Evolutionary conservation across 2,888 invertebrate genomes (phyloP).

Genomic region (Parelbella ahira): DNA sequence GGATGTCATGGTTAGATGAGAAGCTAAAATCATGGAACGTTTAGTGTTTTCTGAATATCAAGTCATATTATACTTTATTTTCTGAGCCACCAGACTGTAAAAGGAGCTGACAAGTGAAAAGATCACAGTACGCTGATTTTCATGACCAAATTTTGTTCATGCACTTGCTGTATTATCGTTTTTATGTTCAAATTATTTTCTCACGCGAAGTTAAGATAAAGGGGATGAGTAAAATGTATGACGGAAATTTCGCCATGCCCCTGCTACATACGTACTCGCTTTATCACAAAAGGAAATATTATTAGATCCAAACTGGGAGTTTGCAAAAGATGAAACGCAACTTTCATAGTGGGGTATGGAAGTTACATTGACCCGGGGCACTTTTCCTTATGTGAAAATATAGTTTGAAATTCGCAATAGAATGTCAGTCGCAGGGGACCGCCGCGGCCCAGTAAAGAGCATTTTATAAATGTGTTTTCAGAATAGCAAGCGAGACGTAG

Average conservation of each 20-base stretch:
- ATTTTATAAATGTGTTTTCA: slow-evolving; percentile 78
- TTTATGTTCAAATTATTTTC: too few species aligned
- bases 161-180: neutral
- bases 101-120: slow-evolving; percentile 17
- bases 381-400: slow-evolving; percentile 64
- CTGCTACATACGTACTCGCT: neutral
- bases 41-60: slow-evolving; percentile 7
- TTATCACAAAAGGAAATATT: slow-evolving; percentile 10
- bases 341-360: slow-evolving; percentile 48
- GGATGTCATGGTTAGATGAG: slow-evolving; percentile 1
- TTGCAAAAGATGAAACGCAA: slow-evolving; percentile 39
- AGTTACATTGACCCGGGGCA: slow-evolving; percentile 61
- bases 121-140: slow-evolving; percentile 9
- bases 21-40: slow-evolving; percentile 9
- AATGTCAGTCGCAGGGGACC: slow-evolving; percentile 72
- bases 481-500: slow-evolving; percentile 59
- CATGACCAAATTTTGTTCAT: neutral
- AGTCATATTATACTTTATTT: slow-evolving; percentile 8
- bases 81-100: slow-evolving; percentile 12
- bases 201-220: too few species aligned
- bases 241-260: too few species aligned
- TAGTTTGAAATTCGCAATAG: slow-evolving; percentile 72
- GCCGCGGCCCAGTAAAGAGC: slow-evolving; percentile 69
- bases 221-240: too few species aligned
- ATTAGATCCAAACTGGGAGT: slow-evolving; percentile 24